Percentiles rank a stretch among this genome's conserved stretches.
phyloP scores from a whole-genome alignment of 2,797 vertebrate genomes.

The Scarus forsteni region DNA sequence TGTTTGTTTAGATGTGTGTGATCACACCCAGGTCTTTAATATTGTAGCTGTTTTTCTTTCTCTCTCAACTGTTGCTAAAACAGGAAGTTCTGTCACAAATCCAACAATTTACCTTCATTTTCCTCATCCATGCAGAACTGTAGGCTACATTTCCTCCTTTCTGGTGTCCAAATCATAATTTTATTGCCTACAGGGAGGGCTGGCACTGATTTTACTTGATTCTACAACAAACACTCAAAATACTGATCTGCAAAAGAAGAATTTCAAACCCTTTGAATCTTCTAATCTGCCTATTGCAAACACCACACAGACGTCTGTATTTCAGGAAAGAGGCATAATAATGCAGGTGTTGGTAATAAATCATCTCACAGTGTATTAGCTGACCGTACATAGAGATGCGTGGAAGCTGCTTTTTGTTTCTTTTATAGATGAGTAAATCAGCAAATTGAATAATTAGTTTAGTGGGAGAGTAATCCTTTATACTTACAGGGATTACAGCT shows the following conservation, averaged over 20 bases:
- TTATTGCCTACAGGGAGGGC: too few relatives aligned
- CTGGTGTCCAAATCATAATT: too few relatives aligned
- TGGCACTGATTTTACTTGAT: neutral
- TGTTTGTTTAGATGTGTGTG: too few relatives aligned
- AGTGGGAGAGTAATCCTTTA: constrained; percentile 49
- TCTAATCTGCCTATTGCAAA: neutral
- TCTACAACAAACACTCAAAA: neutral
- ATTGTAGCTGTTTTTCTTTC: too few relatives aligned
- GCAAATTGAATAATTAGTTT: constrained; percentile 51
- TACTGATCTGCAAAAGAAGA: neutral
- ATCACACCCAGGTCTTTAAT: too few relatives aligned
- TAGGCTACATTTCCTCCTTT: too few relatives aligned
- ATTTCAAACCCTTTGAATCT: neutral
- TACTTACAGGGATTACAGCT: constrained; percentile 46
- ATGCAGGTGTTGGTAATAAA: constrained; percentile 22
- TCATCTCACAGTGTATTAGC: constrained; percentile 23
- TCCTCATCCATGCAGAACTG: too few relatives aligned
- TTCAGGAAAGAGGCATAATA: constrained; percentile 11
- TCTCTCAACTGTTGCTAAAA: too few relatives aligned
- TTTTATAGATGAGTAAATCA: constrained; percentile 41
- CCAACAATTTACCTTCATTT: too few relatives aligned
- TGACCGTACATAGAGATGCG: constrained; percentile 8
- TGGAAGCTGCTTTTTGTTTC: constrained; percentile 29
- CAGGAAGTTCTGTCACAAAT: too few relatives aligned
- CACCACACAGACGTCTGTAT: constrained; percentile 18